Evolutionary conservation across 2,113 vertebrate genomes (phyloP), one percentile per base, ranked within the genome.

Genomic region (Mirounga angustirostris): DNA sequence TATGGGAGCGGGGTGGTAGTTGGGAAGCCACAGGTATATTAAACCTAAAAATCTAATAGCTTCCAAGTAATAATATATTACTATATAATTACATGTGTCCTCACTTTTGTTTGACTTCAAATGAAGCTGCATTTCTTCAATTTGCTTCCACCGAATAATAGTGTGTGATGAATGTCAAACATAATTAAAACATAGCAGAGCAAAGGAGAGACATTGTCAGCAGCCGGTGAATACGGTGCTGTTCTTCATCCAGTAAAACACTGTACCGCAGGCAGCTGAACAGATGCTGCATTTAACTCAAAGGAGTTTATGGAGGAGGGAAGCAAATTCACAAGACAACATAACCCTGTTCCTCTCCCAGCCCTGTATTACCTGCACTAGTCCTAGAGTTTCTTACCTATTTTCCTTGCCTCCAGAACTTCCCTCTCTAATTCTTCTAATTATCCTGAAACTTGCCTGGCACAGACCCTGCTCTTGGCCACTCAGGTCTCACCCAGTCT

Each of bases 181-280:
- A 69, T 98, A 98, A 98, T 98, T 97, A 97, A 98, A 97, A 97
- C 94, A 94, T 82, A 96, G 91, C 93, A 36, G 71, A 97, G 96
- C 71, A 82, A 94, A 93, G 97, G 91, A 95, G 82, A 95, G 96
- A 94, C 88, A 89, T 52, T 97, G 95, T 98, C 96, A 97, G 94
- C 96, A 95, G 91, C 96, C 78, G 8, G 83, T 91, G 97, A 97
- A 97, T 91, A 76, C 87, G 12, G 63, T 33, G 46, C 94, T 93
- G 85, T 74, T 95, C 93, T 93, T 91, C 63, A 78, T 52, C 94
- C 81, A 36, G 74, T 36, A 54, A 85, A 90, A 96, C 84, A 81
- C 1, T 3, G 61, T 91, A 96, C 94, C 93, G 94, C 92, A 18
- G 94, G 93, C 96, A 81, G 87, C 94, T 43, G 89, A 95, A 33